Base-by-base conservation (phyloP, 2,888 invertebrate genomes). In the Labia minor region DNA sequence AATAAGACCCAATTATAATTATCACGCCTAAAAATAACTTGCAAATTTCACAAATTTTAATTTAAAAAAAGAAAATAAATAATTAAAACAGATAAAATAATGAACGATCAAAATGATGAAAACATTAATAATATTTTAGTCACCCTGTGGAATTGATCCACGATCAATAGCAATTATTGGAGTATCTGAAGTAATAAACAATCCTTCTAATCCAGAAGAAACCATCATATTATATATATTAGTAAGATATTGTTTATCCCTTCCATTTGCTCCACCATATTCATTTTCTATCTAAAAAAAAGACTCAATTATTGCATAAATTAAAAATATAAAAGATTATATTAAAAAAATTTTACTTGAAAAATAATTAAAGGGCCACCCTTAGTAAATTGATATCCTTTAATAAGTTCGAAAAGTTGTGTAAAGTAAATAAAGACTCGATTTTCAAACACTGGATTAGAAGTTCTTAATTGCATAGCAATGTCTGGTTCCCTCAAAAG, bases 361-460 rank as follows among this genome's bases (percentile, higher is more conserved):
- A 77, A 71, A 8, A 78, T 80, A 69, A 82, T 81, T 67, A 82
- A 81, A 1, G 82, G 79, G 2, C 82, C 82, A 10, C 81, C 81
- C 37, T 72, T 70, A 2, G 75, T 74, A 71, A 78, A 78, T 76
- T 81, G 80, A 11, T 80, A 72, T 67, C 81, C 77, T 6, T 71
- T 72, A 0, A 82, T 72, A 33, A 73, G 70, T 2, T 78, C 77
- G 1, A 82, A 70, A 1, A 82, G 72, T 63, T 77, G 71, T 33
- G 73, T 72, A 68, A 80, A 79, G 72, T 77, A 82, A 19, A 70
- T 72, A 14, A 76, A 74, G 0, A 79, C 80, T 19, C 78, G 75
- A 11, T 75, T 73, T 66, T 74, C 73, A 70, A 77, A 81, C 1
- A 75, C 76, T 2, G 71, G 70, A 72, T 81, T 78, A 66, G 77